These are phyloP conservation scores for Trachymyrmex septentrionalis DNA, from an alignment of 1,140 invertebrate species.

Conservation along the genomic window DNA sequence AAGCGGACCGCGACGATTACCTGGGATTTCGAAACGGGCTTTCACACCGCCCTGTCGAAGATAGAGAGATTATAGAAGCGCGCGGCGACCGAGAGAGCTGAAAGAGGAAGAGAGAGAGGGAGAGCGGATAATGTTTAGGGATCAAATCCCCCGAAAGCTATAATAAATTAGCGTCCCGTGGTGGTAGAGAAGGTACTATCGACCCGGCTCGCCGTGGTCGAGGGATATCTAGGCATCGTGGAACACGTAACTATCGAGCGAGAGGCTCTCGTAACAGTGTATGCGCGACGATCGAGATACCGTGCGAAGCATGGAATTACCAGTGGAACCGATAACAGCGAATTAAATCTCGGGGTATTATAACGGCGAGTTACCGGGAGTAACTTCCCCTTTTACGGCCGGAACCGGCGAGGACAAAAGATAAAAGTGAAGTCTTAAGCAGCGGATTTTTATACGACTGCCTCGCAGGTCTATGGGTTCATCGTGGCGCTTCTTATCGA, in stretches of 20 bases:
- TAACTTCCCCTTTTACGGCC: constrained; percentile 60
- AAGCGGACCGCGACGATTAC: constrained; percentile 47
- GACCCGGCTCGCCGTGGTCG: constrained; percentile 40
- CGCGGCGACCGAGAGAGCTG: constrained; percentile 24
- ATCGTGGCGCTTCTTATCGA: constrained; percentile 31
- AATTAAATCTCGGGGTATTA: constrained; percentile 64
- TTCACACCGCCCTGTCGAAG: constrained; percentile 53
- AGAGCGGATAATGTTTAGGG: constrained; percentile 60
- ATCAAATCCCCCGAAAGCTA: constrained; percentile 64
- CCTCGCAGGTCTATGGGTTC: background rate
- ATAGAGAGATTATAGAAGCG: constrained; percentile 65
- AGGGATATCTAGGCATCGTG: constrained; percentile 41
- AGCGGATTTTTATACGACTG: constrained; percentile 37
- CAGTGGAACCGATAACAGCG: constrained; percentile 60
- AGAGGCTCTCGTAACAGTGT: background rate
- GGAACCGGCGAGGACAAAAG: constrained; percentile 38
- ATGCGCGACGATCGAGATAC: constrained; percentile 47
- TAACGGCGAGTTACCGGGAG: constrained; percentile 47
- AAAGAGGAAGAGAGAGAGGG: background rate
- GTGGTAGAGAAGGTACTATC: constrained; percentile 52
- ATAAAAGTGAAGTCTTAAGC: constrained; percentile 50
- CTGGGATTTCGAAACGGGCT: constrained; percentile 60
- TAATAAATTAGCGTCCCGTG: constrained; percentile 57
- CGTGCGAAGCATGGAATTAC: constrained; percentile 52
- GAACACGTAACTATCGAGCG: constrained; percentile 54